phyloP scores from a whole-genome alignment of 2,113 vertebrate genomes.

The Gorsachius goisagi region DNA sequence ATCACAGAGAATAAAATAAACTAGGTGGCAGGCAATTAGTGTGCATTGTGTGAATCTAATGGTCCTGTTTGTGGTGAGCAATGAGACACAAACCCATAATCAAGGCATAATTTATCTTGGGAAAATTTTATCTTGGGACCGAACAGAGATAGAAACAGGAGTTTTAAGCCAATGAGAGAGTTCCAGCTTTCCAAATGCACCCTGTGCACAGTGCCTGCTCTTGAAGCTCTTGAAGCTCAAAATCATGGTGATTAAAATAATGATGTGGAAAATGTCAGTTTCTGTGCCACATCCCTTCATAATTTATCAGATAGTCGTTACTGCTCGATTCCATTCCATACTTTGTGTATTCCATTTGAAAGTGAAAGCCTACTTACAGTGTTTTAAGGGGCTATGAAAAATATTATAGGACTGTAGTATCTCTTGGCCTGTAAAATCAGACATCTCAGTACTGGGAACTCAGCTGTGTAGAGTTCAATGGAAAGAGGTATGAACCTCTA shows the following conservation, averaged over 20 bases:
- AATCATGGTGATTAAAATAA: constrained; percentile 39
- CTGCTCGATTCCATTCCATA: not conserved
- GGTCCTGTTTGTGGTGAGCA: constrained; percentile 67
- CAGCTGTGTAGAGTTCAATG: not conserved
- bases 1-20: constrained; percentile 65
- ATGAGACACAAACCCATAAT: constrained; percentile 68
- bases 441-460: not conserved
- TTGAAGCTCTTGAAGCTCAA: not conserved
- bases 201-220: not conserved
- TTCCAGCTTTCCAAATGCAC: not conserved
- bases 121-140: constrained; percentile 52
- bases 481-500: not conserved
- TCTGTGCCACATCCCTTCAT: not conserved
- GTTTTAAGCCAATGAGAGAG: not conserved
- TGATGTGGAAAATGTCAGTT: not conserved
- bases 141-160: constrained; percentile 1
- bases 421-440: not conserved
- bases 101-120: constrained; percentile 67
- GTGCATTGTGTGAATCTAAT: constrained; percentile 64
- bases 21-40: constrained; percentile 70
- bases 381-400: constrained; percentile 5
- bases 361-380: not conserved
- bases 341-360: not conserved
- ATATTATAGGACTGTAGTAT: not conserved
- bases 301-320: constrained; percentile 16